phyloP scores from a whole-genome alignment of 2,888 invertebrate species.

The Papilio protenor region DNA sequence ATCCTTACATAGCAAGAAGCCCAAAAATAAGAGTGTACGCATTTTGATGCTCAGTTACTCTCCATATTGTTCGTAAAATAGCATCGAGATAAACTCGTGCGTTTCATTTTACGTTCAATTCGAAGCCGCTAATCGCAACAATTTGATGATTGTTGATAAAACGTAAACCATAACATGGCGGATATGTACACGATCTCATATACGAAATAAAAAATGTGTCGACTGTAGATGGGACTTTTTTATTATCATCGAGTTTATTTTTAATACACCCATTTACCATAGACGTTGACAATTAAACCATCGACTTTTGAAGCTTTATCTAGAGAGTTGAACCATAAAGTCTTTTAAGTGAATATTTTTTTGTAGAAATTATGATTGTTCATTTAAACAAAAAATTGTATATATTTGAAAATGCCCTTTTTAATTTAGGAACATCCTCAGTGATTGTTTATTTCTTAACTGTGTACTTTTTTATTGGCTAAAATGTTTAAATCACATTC shows the following conservation, averaged over 20 bases:
- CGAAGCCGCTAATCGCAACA: conserved; percentile 57
- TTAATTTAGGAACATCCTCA: neutral
- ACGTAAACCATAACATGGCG: conserved; percentile 54
- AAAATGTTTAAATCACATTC: too few species aligned
- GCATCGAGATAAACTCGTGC: conserved; percentile 53
- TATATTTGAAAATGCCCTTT: neutral
- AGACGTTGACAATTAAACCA: conserved; percentile 49
- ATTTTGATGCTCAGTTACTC: conserved; percentile 56
- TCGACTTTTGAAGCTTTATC: neutral
- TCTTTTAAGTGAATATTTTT: neutral
- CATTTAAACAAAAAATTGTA: neutral
- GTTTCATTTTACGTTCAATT: conserved; percentile 57
- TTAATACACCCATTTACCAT: conserved; percentile 55
- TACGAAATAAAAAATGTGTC: conserved; percentile 21
- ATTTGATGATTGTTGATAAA: conserved; percentile 56
- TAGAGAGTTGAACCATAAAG: neutral
- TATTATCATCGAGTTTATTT: conserved; percentile 34
- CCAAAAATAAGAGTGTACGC: conserved; percentile 71
- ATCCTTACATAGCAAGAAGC: conserved; percentile 75
- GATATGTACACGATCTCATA: conserved; percentile 56
- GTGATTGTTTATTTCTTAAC: too few species aligned
- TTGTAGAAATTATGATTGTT: neutral
- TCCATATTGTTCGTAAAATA: conserved; percentile 51
- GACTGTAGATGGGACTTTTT: conserved; percentile 13
- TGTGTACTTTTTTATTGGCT: too few species aligned